phyloP scores from a whole-genome alignment of 2,113 vertebrate genomes.

The Eublepharis macularius region DNA sequence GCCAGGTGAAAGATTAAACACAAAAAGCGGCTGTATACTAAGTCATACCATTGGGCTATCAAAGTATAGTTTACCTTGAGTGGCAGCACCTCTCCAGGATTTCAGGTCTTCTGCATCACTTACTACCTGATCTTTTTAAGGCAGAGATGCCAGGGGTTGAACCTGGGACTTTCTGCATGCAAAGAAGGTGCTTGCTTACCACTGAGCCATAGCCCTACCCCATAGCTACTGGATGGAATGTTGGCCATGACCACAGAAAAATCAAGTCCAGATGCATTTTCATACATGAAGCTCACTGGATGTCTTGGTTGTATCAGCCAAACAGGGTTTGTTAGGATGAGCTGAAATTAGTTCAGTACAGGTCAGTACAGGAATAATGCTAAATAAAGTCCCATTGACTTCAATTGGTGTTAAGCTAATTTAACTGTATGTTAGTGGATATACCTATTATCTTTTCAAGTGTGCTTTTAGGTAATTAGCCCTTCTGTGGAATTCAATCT shows the following conservation, averaged over 20 bases:
- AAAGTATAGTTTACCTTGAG: too few relatives aligned
- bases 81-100: too few relatives aligned
- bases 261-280: not conserved
- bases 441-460: not conserved
- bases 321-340: not conserved
- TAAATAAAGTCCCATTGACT: not conserved
- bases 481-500: constrained; percentile 19
- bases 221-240: not conserved
- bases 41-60: too few relatives aligned
- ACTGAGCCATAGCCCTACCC: too few relatives aligned
- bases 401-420: not conserved
- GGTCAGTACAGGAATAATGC: not conserved
- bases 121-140: too few relatives aligned
- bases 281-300: too few relatives aligned
- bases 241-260: not conserved
- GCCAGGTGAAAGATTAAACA: not conserved
- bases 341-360: not conserved
- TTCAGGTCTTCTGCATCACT: too few relatives aligned
- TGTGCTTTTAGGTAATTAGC: constrained; percentile 52
- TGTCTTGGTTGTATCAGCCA: too few relatives aligned
- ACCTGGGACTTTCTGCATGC: too few relatives aligned
- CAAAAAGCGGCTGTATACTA: too few relatives aligned
- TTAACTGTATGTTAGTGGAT: not conserved
- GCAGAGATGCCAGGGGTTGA: too few relatives aligned
- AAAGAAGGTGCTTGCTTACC: too few relatives aligned